A percentile compares a stretch with the other conserved stretches of the same genome.
Conservation (phyloP, 2,797 vertebrate genomes). For the Perodicticus potto region DNA sequence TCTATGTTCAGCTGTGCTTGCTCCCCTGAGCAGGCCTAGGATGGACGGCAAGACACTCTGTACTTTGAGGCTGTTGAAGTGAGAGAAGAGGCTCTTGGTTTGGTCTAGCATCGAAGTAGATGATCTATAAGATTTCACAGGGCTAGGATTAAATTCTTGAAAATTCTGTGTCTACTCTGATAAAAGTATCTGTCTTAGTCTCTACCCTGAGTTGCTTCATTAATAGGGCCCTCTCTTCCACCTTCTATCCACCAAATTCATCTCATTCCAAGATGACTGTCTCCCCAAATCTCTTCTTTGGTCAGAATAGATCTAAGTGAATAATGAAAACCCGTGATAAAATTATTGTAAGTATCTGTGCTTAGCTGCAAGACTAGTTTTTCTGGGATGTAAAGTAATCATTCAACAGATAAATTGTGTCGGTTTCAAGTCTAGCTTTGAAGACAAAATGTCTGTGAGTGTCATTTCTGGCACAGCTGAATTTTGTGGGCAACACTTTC, state of each 20-base stretch:
- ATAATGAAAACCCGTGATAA: background rate
- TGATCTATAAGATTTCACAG: background rate
- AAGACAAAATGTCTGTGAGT: background rate
- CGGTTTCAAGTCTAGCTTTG: background rate
- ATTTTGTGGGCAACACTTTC: background rate
- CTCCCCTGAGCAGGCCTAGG: background rate
- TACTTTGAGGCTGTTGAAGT: background rate
- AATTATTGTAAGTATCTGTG: too few species aligned
- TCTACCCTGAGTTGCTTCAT: background rate
- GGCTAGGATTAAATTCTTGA: background rate
- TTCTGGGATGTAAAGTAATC: too few species aligned
- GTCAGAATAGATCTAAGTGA: background rate
- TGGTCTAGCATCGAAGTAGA: background rate
- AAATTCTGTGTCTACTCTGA: background rate
- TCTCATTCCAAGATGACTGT: background rate
- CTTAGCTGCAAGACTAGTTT: background rate
- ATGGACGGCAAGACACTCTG: background rate
- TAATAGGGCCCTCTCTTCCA: background rate
- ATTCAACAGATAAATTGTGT: background rate
- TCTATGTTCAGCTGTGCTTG: rapidly evolving
- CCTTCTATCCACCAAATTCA: background rate
- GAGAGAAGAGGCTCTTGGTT: background rate
- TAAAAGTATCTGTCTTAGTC: background rate
- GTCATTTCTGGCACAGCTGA: background rate
- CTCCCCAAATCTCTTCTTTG: background rate